Percentiles rank a stretch among this genome's conserved stretches.
phyloP scores from a whole-genome alignment of 2,888 invertebrate genomes.

The Molorchus minor region DNA sequence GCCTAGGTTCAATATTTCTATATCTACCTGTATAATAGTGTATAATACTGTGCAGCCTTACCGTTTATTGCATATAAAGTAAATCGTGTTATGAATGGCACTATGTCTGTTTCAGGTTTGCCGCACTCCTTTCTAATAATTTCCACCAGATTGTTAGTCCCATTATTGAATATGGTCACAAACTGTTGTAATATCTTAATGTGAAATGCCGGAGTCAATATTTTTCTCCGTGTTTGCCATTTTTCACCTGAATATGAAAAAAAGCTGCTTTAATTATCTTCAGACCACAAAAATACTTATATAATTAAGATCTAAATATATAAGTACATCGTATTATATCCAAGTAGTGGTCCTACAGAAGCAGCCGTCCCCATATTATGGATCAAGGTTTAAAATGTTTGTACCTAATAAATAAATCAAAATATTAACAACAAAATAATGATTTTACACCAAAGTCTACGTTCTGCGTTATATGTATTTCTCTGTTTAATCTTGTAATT shows the following conservation, averaged over 20 bases:
- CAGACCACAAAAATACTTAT: background rate
- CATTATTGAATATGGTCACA: slow-evolving; percentile 39
- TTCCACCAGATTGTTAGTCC: slow-evolving; percentile 37
- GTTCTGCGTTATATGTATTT: too few species aligned
- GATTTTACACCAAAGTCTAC: too few species aligned
- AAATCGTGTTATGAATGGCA: slow-evolving; percentile 62
- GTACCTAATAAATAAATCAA: too few species aligned
- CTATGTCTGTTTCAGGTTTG: slow-evolving; percentile 35
- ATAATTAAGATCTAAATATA: background rate
- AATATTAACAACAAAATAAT: too few species aligned
- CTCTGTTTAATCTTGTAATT: too few species aligned
- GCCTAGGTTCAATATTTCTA: too few species aligned
- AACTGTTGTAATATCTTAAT: slow-evolving; percentile 43
- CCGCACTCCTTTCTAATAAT: slow-evolving; percentile 23
- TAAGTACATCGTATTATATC: too few species aligned
- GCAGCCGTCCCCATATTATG: background rate
- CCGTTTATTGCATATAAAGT: slow-evolving; percentile 68
- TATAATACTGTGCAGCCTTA: slow-evolving; percentile 50
- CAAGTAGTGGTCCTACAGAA: background rate
- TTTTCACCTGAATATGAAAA: slow-evolving; percentile 33
- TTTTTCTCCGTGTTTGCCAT: slow-evolving; percentile 42
- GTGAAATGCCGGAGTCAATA: slow-evolving; percentile 45
- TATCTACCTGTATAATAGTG: too few species aligned
- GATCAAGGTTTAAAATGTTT: too few species aligned
- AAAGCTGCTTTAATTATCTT: background rate